These are phyloP conservation scores for Pomatorhinus ruficollis DNA, from an alignment of 2,113 vertebrate genomes.

Conservation along the genomic window DNA sequence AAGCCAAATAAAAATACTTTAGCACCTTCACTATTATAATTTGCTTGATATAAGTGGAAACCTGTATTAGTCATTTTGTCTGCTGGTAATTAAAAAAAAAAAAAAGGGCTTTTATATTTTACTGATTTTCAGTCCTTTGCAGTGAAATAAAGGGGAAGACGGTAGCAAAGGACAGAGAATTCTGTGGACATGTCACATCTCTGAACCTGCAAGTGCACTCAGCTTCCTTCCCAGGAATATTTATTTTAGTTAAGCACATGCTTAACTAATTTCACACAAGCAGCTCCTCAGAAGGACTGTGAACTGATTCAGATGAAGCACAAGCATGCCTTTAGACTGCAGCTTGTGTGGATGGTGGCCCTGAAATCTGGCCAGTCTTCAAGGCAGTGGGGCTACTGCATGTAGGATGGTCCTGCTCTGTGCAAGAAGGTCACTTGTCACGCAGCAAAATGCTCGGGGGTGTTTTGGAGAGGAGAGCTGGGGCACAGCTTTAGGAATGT, in stretches of 20 bases:
- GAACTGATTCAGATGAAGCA: background rate
- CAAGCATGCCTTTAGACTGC: background rate
- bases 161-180: background rate
- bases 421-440: background rate
- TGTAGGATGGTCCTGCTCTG: background rate
- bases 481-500: background rate
- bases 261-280: background rate
- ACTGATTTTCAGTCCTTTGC: background rate
- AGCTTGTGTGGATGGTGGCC: background rate
- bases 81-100: background rate
- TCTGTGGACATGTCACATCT: background rate
- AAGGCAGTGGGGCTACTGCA: background rate
- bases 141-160: background rate
- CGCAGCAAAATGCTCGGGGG: background rate
- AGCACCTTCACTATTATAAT: background rate
- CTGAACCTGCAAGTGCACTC: background rate
- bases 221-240: background rate
- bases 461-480: background rate
- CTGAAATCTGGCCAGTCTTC: background rate
- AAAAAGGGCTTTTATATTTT: background rate
- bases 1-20: constrained; percentile 32
- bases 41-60: background rate
- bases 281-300: background rate
- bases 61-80: background rate
- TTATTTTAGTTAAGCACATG: background rate